Evolutionary conservation across 2,888 invertebrate genomes (phyloP).

Genomic region (Sphaeridia pumilis): DNA sequence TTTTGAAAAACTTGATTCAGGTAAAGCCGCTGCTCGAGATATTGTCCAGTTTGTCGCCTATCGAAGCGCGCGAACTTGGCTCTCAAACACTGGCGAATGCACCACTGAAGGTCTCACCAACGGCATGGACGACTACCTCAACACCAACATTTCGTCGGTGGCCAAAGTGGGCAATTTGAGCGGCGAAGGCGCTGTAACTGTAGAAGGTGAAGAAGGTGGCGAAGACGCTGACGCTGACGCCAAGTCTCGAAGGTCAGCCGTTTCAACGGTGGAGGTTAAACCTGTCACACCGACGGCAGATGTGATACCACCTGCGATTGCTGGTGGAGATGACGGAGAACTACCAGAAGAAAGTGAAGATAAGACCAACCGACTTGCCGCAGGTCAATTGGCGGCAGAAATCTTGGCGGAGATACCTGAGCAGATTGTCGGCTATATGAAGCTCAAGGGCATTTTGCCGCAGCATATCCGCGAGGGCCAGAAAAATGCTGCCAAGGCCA

Average conservation of each 20-base stretch:
- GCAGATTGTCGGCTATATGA: constrained; percentile 44
- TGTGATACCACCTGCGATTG: not conserved
- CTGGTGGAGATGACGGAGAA: not conserved
- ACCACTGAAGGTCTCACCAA: too few species aligned
- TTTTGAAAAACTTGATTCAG: not conserved
- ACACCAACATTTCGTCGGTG: too few species aligned
- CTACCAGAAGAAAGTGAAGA: constrained; percentile 16
- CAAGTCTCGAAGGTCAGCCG: not conserved
- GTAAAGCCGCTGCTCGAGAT: not conserved
- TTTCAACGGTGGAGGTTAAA: not conserved
- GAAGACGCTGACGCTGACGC: constrained; percentile 12
- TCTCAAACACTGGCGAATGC: not conserved
- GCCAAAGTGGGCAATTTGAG: too few species aligned
- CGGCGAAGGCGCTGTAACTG: too few species aligned
- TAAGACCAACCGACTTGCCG: constrained; percentile 23
- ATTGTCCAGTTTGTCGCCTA: not conserved
- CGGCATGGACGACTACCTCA: too few species aligned
- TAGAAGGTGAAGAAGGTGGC: constrained; percentile 29
- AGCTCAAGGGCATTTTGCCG: constrained; percentile 42
- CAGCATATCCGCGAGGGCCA: not conserved
- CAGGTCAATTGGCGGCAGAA: constrained; percentile 44
- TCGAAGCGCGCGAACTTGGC: not conserved
- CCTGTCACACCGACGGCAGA: not conserved
- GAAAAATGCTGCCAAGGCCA: not conserved
- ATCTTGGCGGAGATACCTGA: constrained; percentile 38